Conservation (phyloP, 2,113 vertebrate genomes). For the Gambusia holbrooki region DNA sequence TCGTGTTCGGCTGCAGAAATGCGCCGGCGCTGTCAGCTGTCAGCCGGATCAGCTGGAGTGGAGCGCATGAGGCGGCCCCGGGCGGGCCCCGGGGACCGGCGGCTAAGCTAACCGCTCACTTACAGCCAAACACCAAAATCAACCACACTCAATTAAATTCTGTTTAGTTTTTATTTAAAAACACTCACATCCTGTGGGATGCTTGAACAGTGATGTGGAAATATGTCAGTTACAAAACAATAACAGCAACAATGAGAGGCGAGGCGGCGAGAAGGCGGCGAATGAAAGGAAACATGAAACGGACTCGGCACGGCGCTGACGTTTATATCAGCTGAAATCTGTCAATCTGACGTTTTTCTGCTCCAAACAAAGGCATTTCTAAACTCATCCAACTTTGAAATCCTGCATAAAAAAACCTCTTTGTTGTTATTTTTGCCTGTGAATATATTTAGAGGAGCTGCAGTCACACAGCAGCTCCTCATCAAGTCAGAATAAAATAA, state of each 20-base stretch:
- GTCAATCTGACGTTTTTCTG: conserved; percentile 38
- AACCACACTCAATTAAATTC: conserved; percentile 16
- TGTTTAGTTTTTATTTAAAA: background rate
- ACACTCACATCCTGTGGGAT: background rate
- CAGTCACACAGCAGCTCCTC: background rate
- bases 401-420: background rate
- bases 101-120: conserved; percentile 31
- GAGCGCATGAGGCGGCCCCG: conserved; percentile 33
- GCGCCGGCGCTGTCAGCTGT: conserved; percentile 53
- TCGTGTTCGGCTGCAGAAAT: conserved; percentile 54
- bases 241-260: background rate
- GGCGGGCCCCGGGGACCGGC: conserved; percentile 36
- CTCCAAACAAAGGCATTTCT: conserved; percentile 18
- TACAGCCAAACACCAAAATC: conserved; percentile 19
- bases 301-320: conserved; percentile 25
- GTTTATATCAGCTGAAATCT: conserved; percentile 29
- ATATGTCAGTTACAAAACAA: conserved; percentile 4
- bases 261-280: background rate
- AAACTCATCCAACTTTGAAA: conserved; percentile 4
- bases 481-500: background rate
- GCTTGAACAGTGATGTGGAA: background rate
- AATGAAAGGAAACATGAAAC: conserved; percentile 29
- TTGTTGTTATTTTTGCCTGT: background rate
- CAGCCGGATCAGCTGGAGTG: conserved; percentile 48
- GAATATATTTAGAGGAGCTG: background rate